phyloP scores from a whole-genome alignment of 2,113 vertebrate species.

The Pelobates fuscus region DNA sequence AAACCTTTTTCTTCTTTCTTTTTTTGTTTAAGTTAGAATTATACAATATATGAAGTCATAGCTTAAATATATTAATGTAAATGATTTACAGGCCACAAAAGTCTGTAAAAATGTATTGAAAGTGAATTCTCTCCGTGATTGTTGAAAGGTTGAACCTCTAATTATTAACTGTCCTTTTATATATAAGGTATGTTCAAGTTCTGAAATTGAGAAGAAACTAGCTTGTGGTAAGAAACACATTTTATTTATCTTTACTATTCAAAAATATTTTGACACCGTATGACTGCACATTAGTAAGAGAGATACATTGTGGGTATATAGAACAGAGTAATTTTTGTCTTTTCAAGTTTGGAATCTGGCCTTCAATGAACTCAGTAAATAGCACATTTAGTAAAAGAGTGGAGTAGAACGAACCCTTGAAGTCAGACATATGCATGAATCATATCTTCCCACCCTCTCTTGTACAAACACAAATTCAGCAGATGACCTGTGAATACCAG shows the following conservation, averaged over 20 bases:
- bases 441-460: conserved; percentile 14
- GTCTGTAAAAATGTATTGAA: conserved; percentile 6
- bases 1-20: background rate
- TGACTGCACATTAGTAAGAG: conserved; percentile 10
- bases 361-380: conserved; percentile 25
- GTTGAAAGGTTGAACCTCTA: conserved; percentile 4
- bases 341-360: conserved; percentile 5
- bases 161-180: conserved; percentile 17
- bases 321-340: background rate
- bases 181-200: conserved; percentile 23
- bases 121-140: background rate
- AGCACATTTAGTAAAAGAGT: conserved; percentile 13
- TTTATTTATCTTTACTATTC: conserved; percentile 32
- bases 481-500: background rate
- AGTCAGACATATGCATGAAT: conserved; percentile 2
- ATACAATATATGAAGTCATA: conserved; percentile 28
- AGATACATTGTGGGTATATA: conserved; percentile 7
- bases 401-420: background rate
- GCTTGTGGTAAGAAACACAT: conserved; percentile 28
- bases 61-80: conserved; percentile 36
- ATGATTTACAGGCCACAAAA: conserved; percentile 42
- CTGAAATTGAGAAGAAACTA: conserved; percentile 17
- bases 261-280: conserved; percentile 22
- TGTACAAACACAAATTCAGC: conserved; percentile 31
- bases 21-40: conserved; percentile 30